These are phyloP conservation scores for Zygothrica quintamaculata DNA, from an alignment of 2,888 invertebrate genomes.

Conservation along the genomic window DNA sequence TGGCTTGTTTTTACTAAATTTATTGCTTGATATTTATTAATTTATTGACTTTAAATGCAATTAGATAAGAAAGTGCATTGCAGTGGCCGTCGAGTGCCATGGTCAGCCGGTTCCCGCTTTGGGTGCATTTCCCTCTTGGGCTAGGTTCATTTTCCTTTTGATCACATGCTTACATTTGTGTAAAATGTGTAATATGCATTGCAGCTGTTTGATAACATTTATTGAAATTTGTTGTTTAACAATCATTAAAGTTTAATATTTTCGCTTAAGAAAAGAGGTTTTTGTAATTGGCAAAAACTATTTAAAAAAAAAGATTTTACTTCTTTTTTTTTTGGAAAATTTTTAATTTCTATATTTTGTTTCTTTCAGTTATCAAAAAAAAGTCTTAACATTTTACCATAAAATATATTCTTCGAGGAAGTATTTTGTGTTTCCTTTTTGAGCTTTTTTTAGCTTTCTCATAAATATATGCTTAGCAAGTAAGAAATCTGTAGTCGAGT, in stretches of 20 bases:
- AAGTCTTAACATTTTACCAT: too few species aligned
- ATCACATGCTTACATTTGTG: slow-evolving; percentile 38
- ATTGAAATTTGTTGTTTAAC: slow-evolving; percentile 36
- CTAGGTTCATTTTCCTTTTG: slow-evolving; percentile 55
- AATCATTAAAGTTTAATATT: slow-evolving; percentile 24
- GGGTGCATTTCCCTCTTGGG: slow-evolving; percentile 34
- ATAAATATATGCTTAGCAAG: too few species aligned
- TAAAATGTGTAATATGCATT: slow-evolving; percentile 56
- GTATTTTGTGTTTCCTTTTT: too few species aligned
- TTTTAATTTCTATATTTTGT: too few species aligned
- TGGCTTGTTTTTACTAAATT: slow-evolving; percentile 83
- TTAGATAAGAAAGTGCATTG: slow-evolving; percentile 80
- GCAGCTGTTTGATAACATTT: slow-evolving; percentile 63
- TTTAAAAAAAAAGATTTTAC: too few species aligned
- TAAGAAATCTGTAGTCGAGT: too few species aligned
- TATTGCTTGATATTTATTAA: slow-evolving; percentile 83
- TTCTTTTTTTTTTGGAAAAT: too few species aligned
- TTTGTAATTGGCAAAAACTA: too few species aligned
- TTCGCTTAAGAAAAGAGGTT: too few species aligned
- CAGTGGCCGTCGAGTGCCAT: slow-evolving; percentile 40
- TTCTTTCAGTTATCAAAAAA: too few species aligned
- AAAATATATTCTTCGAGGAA: too few species aligned
- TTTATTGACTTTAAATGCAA: slow-evolving; percentile 79
- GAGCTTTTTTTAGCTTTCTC: too few species aligned
- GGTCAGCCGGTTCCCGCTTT: slow-evolving; percentile 35